These are phyloP conservation scores for Pterostichus madidus DNA, from an alignment of 2,888 invertebrate genomes.

Conservation along the genomic window DNA sequence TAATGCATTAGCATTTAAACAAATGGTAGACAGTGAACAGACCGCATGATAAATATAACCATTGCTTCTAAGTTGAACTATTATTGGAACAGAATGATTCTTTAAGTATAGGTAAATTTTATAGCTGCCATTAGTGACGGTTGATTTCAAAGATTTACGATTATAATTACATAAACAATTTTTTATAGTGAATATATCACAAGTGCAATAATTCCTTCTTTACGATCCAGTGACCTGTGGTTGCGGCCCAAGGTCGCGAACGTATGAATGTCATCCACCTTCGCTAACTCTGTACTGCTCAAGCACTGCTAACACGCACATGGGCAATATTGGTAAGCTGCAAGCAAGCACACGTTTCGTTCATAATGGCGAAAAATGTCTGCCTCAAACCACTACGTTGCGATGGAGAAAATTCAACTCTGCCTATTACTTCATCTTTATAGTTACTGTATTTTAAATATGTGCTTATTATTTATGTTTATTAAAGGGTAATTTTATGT, in stretches of 20 bases:
- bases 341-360: neutral
- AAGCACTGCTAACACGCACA: neutral
- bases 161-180: too few species aligned
- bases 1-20: too few species aligned
- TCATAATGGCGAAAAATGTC: neutral
- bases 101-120: too few species aligned
- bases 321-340: constrained; percentile 1
- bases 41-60: too few species aligned
- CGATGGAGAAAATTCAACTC: neutral
- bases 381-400: constrained; percentile 8
- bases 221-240: constrained; percentile 50
- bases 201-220: constrained; percentile 30
- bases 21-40: too few species aligned
- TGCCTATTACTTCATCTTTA: neutral
- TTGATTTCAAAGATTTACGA: too few species aligned
- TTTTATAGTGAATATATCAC: constrained; percentile 3
- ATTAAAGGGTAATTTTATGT: neutral
- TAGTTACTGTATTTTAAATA: neutral
- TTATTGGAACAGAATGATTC: too few species aligned
- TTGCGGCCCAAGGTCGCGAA: constrained; percentile 36
- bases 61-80: too few species aligned
- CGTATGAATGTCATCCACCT: constrained; percentile 48
- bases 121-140: too few species aligned
- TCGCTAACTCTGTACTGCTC: constrained; percentile 47
- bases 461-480: constrained; percentile 2